Percentiles rank a stretch among this genome's conserved stretches.
Evolutionary conservation across 2,113 vertebrate species (phyloP).

Genomic region (Gobiocypris rarus): DNA sequence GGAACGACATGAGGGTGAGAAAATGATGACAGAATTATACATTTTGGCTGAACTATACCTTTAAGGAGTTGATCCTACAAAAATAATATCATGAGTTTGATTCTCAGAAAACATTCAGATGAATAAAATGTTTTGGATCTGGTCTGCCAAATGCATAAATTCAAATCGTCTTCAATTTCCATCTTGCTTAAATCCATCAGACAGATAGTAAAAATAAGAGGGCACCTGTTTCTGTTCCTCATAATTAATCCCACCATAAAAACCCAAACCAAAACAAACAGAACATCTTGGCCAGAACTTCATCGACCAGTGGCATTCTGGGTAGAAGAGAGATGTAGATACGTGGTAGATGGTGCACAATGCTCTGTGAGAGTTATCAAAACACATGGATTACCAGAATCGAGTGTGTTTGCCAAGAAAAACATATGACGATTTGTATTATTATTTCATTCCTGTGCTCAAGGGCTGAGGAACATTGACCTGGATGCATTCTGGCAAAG

Average conservation of each 20-base stretch:
- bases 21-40: neutral
- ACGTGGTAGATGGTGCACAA: neutral
- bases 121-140: neutral
- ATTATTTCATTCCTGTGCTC: neutral
- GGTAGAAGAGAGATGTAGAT: neutral
- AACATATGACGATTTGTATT: neutral
- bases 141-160: neutral
- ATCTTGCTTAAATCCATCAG: conserved; percentile 14
- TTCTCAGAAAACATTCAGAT: neutral
- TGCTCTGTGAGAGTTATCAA: conserved; percentile 7
- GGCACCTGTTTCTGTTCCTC: conserved; percentile 19
- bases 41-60: neutral
- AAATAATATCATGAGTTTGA: too few relatives aligned
- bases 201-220: conserved; percentile 3
- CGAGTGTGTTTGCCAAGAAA: neutral
- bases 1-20: neutral
- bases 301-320: neutral
- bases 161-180: neutral
- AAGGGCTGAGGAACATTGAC: conserved; percentile 5
- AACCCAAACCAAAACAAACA: neutral
- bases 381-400: conserved; percentile 5
- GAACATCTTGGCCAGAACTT: neutral
- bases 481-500: neutral
- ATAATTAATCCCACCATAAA: conserved; percentile 6
- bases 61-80: neutral